Evolutionary conservation across 2,888 invertebrate species (phyloP), one percentile per base, ranked within the genome.

Genomic region (Eupithecia vulgata): DNA sequence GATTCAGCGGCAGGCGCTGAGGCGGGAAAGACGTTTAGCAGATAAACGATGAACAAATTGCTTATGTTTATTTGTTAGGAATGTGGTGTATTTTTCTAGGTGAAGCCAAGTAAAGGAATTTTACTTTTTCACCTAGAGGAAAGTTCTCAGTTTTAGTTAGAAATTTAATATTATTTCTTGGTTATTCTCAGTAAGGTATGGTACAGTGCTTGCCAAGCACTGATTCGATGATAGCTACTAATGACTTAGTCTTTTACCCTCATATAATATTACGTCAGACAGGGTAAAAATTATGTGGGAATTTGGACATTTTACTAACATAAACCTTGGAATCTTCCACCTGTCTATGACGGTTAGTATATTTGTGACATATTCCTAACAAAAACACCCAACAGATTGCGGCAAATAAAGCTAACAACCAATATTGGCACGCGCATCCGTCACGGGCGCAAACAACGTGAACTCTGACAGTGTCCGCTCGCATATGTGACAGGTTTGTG

Each of bases 401-500:
- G 52, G 40, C 40, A 48, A 72, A 71, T 73, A 68, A 74, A 74
- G 65, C 74, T 68, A 61, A 74, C 42, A 62, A 81, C 65, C 81
- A 84, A 80, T 78, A 79, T 80, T 80, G 80, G 77, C 76, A 52
- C 42, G 64, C 73, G 68, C 76, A 84, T 82, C 79, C 79, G 79
- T 82, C 82, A 77, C 77, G 76, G 68, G 61, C 59, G 66, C 73
- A 77, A 84, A 84, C 83, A 83, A 64, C 62, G 79, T 80, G 84
- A 82, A 81, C 82, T 83, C 80, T 81, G 84, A 82, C 83, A 78
- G 76, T 78, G 84, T 84, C 89, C 71, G 71, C 74, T 77, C 76
- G 93, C 95, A 95, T 95, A 95, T 95, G 95, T 95, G 95, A 95
- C 95, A 95, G 95, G 89, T 95, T 95, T 42, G 81, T 84, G 85